These are phyloP conservation scores for Salminus brasiliensis DNA, from an alignment of 2,113 vertebrate species.

Conservation along the genomic window DNA sequence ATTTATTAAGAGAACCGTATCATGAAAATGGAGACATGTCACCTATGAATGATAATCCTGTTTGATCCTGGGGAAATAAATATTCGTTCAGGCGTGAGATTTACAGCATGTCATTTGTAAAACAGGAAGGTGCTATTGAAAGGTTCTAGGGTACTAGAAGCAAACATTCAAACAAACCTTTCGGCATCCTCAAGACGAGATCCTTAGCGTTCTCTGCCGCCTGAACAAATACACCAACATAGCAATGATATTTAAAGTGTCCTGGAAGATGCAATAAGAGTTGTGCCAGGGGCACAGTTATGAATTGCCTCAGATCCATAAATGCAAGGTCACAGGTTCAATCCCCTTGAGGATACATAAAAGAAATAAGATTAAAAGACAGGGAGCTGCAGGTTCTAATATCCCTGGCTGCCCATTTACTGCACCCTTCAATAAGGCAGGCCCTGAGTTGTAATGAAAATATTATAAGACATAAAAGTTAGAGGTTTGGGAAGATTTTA, in stretches of 20 bases:
- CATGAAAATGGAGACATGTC: not conserved
- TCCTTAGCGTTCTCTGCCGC: not conserved
- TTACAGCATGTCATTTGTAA: not conserved
- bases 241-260: not conserved
- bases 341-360: not conserved
- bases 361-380: constrained; percentile 11
- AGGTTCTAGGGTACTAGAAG: not conserved
- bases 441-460: not conserved
- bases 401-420: not conserved
- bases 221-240: not conserved
- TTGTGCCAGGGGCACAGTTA: not conserved
- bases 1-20: constrained; percentile 7
- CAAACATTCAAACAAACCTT: not conserved
- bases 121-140: not conserved
- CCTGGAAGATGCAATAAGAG: not conserved
- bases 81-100: constrained; percentile 4
- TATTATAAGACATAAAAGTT: not conserved
- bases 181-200: no score
- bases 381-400: constrained; percentile 4
- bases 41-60: not conserved
- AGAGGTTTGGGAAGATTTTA: not conserved
- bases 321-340: not conserved
- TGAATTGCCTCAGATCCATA: constrained; percentile 4
- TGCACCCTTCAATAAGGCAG: not conserved
- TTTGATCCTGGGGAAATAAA: not conserved